Evolutionary conservation across 2,797 vertebrate species (phyloP).

Genomic region (Macroramphosus scolopax): DNA sequence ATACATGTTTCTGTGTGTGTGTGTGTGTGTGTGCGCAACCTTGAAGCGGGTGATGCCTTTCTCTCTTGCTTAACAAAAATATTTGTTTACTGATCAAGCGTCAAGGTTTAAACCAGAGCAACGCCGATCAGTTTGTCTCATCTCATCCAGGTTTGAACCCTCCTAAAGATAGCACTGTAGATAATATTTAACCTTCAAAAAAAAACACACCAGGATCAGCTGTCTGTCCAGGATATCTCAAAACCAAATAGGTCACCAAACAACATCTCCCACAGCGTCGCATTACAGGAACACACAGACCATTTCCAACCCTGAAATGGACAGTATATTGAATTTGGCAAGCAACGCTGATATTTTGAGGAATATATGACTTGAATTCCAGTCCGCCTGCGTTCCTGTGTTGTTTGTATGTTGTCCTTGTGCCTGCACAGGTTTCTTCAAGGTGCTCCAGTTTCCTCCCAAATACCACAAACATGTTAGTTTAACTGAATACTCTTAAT

Average conservation of each 20-base stretch:
- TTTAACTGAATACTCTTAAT: no score
- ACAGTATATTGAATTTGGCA: no score
- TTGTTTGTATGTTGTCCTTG: no score
- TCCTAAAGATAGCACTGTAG: neutral
- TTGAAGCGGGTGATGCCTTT: constrained; percentile 15
- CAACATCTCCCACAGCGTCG: neutral
- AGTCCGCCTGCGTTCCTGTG: no score
- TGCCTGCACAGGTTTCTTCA: no score
- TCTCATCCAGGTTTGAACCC: constrained; percentile 43
- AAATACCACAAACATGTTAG: no score
- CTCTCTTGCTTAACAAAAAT: constrained; percentile 9
- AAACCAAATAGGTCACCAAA: constrained; percentile 4
- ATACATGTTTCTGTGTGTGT: neutral
- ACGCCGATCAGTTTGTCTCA: constrained; percentile 15
- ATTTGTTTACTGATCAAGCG: constrained; percentile 38
- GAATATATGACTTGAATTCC: no score
- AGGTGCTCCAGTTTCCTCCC: no score
- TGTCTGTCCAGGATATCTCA: no score
- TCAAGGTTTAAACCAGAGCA: constrained; percentile 43
- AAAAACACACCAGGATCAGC: neutral
- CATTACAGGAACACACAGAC: no score
- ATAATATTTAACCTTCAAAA: constrained; percentile 56
- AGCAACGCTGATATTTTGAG: no score
- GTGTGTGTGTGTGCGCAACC: constrained; percentile 6
- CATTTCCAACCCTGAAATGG: no score